A percentile compares a stretch with the other conserved stretches of the same genome.
These are phyloP conservation scores for Syrrhaptes paradoxus DNA, from an alignment of 2,113 vertebrate genomes.

Conservation along the genomic window DNA sequence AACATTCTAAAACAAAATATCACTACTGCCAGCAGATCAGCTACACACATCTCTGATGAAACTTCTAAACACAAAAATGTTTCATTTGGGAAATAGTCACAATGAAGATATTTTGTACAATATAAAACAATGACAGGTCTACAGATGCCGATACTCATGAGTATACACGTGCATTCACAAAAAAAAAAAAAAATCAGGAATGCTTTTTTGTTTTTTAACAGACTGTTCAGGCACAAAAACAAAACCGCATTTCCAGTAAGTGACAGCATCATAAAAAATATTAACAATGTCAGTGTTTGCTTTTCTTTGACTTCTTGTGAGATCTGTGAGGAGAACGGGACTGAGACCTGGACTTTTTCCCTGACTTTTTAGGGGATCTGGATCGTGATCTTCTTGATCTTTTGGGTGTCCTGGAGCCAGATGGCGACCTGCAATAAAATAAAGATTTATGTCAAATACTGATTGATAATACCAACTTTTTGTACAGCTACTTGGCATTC, in stretches of 20 bases:
- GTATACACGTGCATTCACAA: slow-evolving; percentile 85
- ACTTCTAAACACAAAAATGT: slow-evolving; percentile 82
- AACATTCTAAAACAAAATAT: slow-evolving; percentile 84
- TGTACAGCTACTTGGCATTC: not conserved
- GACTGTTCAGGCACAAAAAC: slow-evolving; percentile 85
- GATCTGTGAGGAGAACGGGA: slow-evolving; percentile 97
- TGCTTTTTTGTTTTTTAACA: slow-evolving; percentile 81
- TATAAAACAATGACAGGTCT: slow-evolving; percentile 86
- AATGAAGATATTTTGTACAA: slow-evolving; percentile 83
- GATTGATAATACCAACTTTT: not conserved
- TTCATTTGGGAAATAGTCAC: slow-evolving; percentile 79
- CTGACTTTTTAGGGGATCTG: slow-evolving; percentile 94
- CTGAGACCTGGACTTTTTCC: slow-evolving; percentile 96
- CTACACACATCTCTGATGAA: slow-evolving; percentile 82
- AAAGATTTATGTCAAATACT: not conserved
- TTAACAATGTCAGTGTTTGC: slow-evolving; percentile 92
- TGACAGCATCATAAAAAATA: slow-evolving; percentile 80
- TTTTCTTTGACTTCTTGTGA: slow-evolving; percentile 99
- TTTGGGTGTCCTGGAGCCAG: slow-evolving; percentile 95
- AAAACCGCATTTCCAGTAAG: slow-evolving; percentile 84
- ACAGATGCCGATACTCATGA: slow-evolving; percentile 81
- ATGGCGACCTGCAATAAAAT: slow-evolving; percentile 84
- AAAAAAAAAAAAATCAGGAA: slow-evolving; percentile 78
- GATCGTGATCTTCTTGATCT: slow-evolving; percentile 92
- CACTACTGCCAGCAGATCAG: slow-evolving; percentile 84